A percentile compares a stretch with the other conserved stretches of the same genome.
These are phyloP conservation scores for Coranthus polyacanthus DNA, from an alignment of 2,797 vertebrate species.

Conservation along the genomic window DNA sequence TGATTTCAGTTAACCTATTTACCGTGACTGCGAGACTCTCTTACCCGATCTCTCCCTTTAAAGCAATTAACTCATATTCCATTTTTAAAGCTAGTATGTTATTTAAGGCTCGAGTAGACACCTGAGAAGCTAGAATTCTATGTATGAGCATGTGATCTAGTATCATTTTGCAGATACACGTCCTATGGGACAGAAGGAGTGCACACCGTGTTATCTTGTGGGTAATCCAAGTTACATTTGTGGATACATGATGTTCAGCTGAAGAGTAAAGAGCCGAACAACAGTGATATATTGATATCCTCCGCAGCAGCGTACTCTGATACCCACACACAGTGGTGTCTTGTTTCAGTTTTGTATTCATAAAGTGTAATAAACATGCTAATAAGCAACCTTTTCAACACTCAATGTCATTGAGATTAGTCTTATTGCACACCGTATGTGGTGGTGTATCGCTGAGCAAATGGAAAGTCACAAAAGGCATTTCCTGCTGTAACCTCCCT, in stretches of 20 bases:
- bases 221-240: slow-evolving; percentile 71
- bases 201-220: slow-evolving; percentile 64
- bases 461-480: slow-evolving; percentile 89
- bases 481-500: slow-evolving; percentile 88
- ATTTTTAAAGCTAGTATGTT: slow-evolving; percentile 79
- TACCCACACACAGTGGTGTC: slow-evolving; percentile 29
- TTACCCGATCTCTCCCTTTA: slow-evolving; percentile 56
- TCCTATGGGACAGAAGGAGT: slow-evolving; percentile 63
- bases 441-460: slow-evolving; percentile 84
- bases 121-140: slow-evolving; percentile 78
- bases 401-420: slow-evolving; percentile 43
- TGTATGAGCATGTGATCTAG: slow-evolving; percentile 79
- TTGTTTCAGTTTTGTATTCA: slow-evolving; percentile 48
- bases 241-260: slow-evolving; percentile 60
- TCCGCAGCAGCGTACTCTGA: slow-evolving; percentile 29
- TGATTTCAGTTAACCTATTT: slow-evolving; percentile 53
- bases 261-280: slow-evolving; percentile 46
- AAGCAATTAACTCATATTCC: slow-evolving; percentile 81
- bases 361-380: slow-evolving; percentile 25
- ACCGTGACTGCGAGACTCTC: slow-evolving; percentile 31
- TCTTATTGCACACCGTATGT: slow-evolving; percentile 50
- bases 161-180: slow-evolving; percentile 77
- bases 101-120: slow-evolving; percentile 80
- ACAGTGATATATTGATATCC: slow-evolving; percentile 48
- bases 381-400: slow-evolving; percentile 31